Percentiles rank a stretch among this genome's conserved stretches.
These are phyloP conservation scores for Osedax fenrisi DNA, from an alignment of 2,888 invertebrate species.

Conservation along the genomic window DNA sequence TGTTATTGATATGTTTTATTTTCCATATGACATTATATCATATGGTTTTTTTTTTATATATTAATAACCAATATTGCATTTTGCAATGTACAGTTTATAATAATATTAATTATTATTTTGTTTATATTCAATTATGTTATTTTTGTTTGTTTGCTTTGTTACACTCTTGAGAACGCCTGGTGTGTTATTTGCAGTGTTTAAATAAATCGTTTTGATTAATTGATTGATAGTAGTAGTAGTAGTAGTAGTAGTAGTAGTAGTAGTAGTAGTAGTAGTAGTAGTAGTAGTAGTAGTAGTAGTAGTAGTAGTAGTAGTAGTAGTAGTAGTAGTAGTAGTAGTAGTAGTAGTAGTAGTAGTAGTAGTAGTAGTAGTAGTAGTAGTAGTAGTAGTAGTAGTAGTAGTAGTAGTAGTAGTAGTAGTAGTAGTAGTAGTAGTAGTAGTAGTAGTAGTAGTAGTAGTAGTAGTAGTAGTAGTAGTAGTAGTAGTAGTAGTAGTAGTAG, in stretches of 20 bases:
- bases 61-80: too few relatives aligned
- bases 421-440: conserved; percentile 15
- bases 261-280: conserved; percentile 22
- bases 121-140: too few relatives aligned
- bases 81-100: too few relatives aligned
- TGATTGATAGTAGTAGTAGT: conserved; percentile 15
- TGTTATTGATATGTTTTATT: too few relatives aligned
- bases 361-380: conserved; percentile 18
- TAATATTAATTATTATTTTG: too few relatives aligned
- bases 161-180: too few relatives aligned
- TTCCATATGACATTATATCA: too few relatives aligned
- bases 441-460: background rate
- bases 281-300: conserved; percentile 20
- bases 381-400: conserved; percentile 17
- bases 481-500: background rate
- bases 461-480: background rate
- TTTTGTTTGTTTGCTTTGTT: too few relatives aligned
- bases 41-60: too few relatives aligned
- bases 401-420: conserved; percentile 11
- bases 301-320: conserved; percentile 21
- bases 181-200: too few relatives aligned
- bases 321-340: conserved; percentile 20
- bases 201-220: too few relatives aligned
- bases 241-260: conserved; percentile 20
- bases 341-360: conserved; percentile 21